Percentiles rank a stretch among this genome's conserved stretches.
These are phyloP conservation scores for Hylaeus anthracinus DNA, from an alignment of 1,140 invertebrate species.

Conservation along the genomic window DNA sequence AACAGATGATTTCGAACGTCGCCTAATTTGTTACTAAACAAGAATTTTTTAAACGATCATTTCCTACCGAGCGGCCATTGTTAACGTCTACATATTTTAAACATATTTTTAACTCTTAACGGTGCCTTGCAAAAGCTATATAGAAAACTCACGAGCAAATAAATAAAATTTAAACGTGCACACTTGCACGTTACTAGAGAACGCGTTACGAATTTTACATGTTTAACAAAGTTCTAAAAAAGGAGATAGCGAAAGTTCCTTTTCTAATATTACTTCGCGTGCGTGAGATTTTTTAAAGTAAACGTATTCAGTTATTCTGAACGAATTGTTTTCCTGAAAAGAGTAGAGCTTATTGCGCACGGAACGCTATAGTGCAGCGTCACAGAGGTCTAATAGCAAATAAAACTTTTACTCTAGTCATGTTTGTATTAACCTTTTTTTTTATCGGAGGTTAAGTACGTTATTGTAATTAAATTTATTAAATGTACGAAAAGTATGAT, in stretches of 20 bases:
- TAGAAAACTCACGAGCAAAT: constrained; percentile 31
- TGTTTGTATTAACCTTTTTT: constrained; percentile 14
- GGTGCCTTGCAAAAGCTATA: constrained; percentile 52
- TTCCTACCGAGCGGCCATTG: constrained; percentile 21
- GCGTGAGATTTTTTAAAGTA: constrained; percentile 17
- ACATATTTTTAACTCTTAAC: constrained; percentile 32
- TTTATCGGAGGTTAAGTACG: neutral
- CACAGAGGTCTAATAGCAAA: constrained; percentile 15
- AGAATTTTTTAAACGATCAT: constrained; percentile 2
- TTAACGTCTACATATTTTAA: constrained; percentile 41
- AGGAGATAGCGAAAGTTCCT: constrained; percentile 19
- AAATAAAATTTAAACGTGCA: constrained; percentile 29
- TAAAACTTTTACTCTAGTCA: constrained; percentile 43
- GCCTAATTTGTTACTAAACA: constrained; percentile 31
- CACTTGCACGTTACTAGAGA: constrained; percentile 18
- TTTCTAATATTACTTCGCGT: constrained; percentile 22
- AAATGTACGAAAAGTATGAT: neutral
- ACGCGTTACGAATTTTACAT: constrained; percentile 20
- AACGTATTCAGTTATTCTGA: constrained; percentile 13
- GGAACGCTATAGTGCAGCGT: constrained; percentile 19
- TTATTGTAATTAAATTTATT: neutral
- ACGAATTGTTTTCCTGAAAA: constrained; percentile 15
- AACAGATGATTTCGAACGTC: constrained; percentile 14
- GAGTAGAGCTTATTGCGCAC: constrained; percentile 28
- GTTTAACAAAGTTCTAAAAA: constrained; percentile 29